A percentile compares a stretch with the other conserved stretches of the same genome.
Conservation (phyloP, 2,797 vertebrate genomes). For the Champsocephalus gunnari region DNA sequence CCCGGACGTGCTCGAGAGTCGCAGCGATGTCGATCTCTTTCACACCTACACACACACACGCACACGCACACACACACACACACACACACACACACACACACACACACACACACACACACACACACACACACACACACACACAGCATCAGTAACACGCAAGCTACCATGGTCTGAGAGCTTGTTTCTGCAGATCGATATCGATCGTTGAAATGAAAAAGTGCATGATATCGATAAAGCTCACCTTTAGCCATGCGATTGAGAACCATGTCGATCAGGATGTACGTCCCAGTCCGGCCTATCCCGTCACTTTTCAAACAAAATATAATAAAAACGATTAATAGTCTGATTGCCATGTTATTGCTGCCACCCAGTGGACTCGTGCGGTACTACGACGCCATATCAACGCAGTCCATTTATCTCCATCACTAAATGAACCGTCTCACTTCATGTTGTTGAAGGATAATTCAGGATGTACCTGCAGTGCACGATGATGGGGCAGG, state of each 20-base stretch:
- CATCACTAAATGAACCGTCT: neutral
- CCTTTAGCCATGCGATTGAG: conserved; percentile 98
- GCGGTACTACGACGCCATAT: neutral
- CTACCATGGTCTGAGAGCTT: neutral
- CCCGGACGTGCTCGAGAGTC: conserved; percentile 93
- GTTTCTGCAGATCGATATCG: neutral
- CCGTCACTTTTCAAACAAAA: conserved; percentile 86
- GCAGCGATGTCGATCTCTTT: conserved; percentile 98
- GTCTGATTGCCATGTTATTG: no score
- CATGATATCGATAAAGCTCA: conserved; percentile 58
- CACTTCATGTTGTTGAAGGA: no score
- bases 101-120: no score
- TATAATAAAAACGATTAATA: neutral
- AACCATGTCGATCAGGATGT: conserved; percentile 97
- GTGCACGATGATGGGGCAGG: conserved; percentile 87
- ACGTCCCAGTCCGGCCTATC: conserved; percentile 94
- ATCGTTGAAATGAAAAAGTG: neutral
- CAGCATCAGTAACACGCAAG: neutral
- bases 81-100: no score
- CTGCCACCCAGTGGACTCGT: conserved; percentile 15
- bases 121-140: no score
- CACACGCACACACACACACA: no score
- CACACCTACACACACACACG: conserved; percentile 84
- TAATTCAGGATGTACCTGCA: conserved; percentile 78
- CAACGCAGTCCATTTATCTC: neutral